Base-by-base conservation (phyloP, 2,113 vertebrate genomes). In the Varanus salvator region DNA sequence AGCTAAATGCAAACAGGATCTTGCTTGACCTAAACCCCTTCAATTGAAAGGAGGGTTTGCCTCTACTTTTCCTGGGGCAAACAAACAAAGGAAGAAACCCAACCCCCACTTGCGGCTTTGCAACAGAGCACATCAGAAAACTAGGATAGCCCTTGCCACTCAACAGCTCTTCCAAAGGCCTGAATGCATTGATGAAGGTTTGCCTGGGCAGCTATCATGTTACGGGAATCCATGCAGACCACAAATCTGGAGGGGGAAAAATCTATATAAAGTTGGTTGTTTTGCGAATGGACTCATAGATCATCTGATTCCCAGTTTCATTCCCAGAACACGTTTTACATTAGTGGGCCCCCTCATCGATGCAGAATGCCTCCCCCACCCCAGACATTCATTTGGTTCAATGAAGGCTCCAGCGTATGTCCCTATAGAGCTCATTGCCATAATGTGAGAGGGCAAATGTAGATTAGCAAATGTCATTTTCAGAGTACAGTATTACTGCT, bases 401-500 rank as follows among this genome's bases (percentile, higher is more conserved):
- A 34, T 87, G 64, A 87, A 92, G 69, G n/a, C 86, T 48, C 38
- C 68, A 80, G n/a, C 25, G 38, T 85, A 83, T 81, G 60, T 66
- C 69, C 80, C 52, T 80, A 92, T 82, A 85, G 80, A 91, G 74
- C 52, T 88, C 6, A 1, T 68, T n/a, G 31, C 57, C 89, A 60
- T 60, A 80, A 85, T 84, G 82, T 84, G 89, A 86, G n/a, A 34
- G 0, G 0, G 69, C 86, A 93, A 87, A 74, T 38, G 75, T 38
- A 78, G 86, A 84, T 11, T 9, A 71, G 52, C 44, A 60, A 80
- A 92, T 21, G 90, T 91, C 0, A 91, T 93, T 93, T 93, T 69
- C 90, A 64, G 91, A 92, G 91, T 84, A 60, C 89, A 89, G 91
- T 91, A 89, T 81, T 85, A 92, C 86, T 91, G 90, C 91, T 91